These are phyloP conservation scores for Germaria angustata DNA, from an alignment of 2,888 invertebrate species.

Conservation along the genomic window DNA sequence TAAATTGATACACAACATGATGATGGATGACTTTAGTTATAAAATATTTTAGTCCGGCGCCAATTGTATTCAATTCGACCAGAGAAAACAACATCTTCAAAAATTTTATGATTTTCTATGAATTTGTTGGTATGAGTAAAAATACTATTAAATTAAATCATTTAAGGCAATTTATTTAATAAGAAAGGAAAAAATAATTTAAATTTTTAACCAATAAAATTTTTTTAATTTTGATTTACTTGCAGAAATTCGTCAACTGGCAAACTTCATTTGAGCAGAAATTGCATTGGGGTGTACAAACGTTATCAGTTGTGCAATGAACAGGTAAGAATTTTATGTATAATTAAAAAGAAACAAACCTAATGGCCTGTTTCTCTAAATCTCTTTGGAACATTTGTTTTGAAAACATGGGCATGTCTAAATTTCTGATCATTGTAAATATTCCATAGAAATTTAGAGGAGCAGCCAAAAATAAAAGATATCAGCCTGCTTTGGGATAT, in stretches of 20 bases:
- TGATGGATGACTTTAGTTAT: neutral
- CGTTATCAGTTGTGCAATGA: conserved; percentile 91
- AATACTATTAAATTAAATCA: neutral
- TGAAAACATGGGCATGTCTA: too few relatives aligned
- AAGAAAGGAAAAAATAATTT: neutral
- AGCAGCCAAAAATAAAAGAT: too few relatives aligned
- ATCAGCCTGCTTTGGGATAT: too few relatives aligned
- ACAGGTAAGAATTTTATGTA: conserved; percentile 81
- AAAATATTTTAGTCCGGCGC: conserved; percentile 26
- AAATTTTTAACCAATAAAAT: neutral
- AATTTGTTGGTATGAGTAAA: neutral
- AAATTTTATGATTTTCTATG: neutral
- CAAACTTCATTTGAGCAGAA: conserved; percentile 77
- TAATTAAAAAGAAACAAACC: too few relatives aligned
- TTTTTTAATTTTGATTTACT: conserved; percentile 8
- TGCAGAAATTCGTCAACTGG: conserved; percentile 73
- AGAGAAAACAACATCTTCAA: neutral
- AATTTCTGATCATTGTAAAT: too few relatives aligned
- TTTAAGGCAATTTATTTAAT: conserved; percentile 12
- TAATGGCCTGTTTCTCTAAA: too few relatives aligned
- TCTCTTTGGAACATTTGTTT: too few relatives aligned
- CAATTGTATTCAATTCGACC: neutral
- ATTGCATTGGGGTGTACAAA: conserved; percentile 89
- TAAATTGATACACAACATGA: neutral
- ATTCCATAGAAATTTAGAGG: too few relatives aligned